These are phyloP conservation scores for Perizoma affinitatum DNA, from an alignment of 2,888 invertebrate species.

Conservation along the genomic window DNA sequence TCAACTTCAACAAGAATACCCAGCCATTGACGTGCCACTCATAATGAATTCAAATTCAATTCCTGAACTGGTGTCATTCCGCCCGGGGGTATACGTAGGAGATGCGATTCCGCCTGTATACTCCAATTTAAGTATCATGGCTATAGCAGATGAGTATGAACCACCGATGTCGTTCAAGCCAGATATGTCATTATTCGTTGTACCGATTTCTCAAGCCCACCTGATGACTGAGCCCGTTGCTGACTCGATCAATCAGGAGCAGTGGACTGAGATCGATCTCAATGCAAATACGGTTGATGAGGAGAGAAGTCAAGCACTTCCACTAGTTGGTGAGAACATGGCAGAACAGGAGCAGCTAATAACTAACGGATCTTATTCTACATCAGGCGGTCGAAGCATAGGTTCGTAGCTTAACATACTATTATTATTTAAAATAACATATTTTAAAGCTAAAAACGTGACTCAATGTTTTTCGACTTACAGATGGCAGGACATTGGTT, in stretches of 20 bases:
- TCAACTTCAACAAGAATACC: constrained; percentile 3
- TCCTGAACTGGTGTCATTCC: constrained; percentile 13
- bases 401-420: constrained; percentile 2
- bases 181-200: constrained; percentile 14
- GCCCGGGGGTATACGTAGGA: constrained; percentile 22
- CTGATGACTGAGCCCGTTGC: not conserved
- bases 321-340: not conserved
- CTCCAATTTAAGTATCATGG: constrained; percentile 18
- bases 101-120: constrained; percentile 22
- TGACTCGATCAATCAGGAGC: not conserved
- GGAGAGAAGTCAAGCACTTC: not conserved
- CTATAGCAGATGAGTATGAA: constrained; percentile 9
- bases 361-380: not conserved
- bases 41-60: constrained; percentile 11
- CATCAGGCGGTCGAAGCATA: constrained; percentile 1
- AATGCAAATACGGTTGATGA: not conserved
- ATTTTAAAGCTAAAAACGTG: too few species aligned
- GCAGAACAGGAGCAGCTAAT: not conserved
- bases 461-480: constrained; percentile 2
- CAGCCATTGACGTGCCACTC: constrained; percentile 15
- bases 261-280: not conserved
- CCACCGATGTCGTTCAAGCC: constrained; percentile 4
- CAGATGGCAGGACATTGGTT: constrained; percentile 18
- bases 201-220: constrained; percentile 2
- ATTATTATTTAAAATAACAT: not conserved